phyloP scores from a whole-genome alignment of 1,140 invertebrate genomes.

The Ericerus pela region DNA sequence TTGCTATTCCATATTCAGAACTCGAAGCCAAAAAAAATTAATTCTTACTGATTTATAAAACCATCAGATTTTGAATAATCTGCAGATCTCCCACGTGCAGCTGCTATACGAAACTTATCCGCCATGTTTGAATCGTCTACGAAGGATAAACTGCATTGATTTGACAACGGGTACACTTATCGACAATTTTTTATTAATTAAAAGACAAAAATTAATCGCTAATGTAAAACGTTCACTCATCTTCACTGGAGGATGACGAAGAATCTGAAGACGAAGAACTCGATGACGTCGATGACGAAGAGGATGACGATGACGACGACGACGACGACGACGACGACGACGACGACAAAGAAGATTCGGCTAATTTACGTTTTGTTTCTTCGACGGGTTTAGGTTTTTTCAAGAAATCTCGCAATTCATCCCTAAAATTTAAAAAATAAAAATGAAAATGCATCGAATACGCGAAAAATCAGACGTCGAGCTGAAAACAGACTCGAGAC shows the following conservation, averaged over 20 bases:
- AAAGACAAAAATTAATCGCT: no score
- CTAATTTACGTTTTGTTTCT: not conserved
- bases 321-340: not conserved
- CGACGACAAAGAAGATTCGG: not conserved
- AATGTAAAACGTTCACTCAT: no score
- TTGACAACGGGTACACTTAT: no score
- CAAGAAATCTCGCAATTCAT: conserved; percentile 16
- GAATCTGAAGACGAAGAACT: not conserved
- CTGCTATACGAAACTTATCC: no score
- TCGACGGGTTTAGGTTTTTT: conserved; percentile 3
- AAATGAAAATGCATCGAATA: not conserved
- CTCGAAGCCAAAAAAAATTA: no score
- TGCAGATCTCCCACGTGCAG: no score
- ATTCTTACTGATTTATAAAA: no score
- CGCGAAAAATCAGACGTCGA: not conserved
- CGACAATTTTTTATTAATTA: no score
- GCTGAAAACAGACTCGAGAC: not conserved
- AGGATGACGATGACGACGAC: not conserved
- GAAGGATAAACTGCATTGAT: no score
- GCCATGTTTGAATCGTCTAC: no score
- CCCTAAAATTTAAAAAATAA: conserved; percentile 6
- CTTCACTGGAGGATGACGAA: not conserved
- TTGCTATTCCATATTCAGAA: no score
- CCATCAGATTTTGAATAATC: no score
- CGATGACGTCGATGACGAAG: not conserved